A percentile compares a stretch with the other conserved stretches of the same genome.
Conservation (phyloP, 2,113 vertebrate genomes). For the Vimba vimba region DNA sequence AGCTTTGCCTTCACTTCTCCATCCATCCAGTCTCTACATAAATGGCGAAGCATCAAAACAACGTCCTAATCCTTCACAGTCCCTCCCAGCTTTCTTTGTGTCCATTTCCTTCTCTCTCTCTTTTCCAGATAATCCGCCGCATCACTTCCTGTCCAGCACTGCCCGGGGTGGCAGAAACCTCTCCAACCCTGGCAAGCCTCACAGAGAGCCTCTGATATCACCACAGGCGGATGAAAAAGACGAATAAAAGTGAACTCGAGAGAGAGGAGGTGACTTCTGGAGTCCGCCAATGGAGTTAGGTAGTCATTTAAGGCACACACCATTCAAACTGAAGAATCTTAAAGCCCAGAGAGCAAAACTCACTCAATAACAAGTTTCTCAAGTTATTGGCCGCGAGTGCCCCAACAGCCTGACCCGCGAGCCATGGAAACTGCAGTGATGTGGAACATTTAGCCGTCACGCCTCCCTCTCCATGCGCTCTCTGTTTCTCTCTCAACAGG, state of each 20-base stretch:
- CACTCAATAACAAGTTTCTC: constrained; percentile 24
- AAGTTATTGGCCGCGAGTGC: constrained; percentile 43
- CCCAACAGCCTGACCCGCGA: constrained; percentile 39
- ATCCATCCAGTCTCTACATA: constrained; percentile 48
- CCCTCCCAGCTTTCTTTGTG: constrained; percentile 54
- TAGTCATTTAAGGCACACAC: constrained; percentile 10
- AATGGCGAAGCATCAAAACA: constrained; percentile 56
- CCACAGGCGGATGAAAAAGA: constrained; percentile 34
- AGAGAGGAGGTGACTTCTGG: constrained; percentile 57
- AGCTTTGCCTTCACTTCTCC: constrained; percentile 37
- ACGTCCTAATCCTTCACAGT: constrained; percentile 58
- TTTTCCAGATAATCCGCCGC: constrained; percentile 54
- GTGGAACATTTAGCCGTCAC: constrained; percentile 56
- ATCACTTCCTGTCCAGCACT: constrained; percentile 56
- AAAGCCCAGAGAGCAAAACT: constrained; percentile 30
- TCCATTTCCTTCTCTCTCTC: constrained; percentile 41
- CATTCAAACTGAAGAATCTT: constrained; percentile 46
- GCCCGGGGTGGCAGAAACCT: constrained; percentile 33
- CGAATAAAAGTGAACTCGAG: background rate
- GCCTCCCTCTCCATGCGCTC: constrained; percentile 6
- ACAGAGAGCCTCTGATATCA: constrained; percentile 35
- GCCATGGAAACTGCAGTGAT: constrained; percentile 61
- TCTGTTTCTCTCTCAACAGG: background rate
- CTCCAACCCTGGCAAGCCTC: constrained; percentile 21
- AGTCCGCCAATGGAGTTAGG: constrained; percentile 8